phyloP scores from a whole-genome alignment of 2,888 invertebrate species.

The Corbicula japonica region DNA sequence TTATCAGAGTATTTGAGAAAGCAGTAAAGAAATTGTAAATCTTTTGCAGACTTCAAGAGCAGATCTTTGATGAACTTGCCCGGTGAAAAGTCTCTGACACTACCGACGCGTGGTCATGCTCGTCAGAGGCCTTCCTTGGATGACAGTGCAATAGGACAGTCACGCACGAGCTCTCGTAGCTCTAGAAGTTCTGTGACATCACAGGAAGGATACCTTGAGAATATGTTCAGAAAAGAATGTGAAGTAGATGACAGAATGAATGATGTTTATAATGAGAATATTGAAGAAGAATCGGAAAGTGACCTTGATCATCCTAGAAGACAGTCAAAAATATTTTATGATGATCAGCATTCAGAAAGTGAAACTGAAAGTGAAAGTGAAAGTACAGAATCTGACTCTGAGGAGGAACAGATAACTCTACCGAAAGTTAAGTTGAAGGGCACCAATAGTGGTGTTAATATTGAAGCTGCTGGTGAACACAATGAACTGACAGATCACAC shows the following conservation, averaged over 20 bases:
- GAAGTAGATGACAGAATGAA: constrained; percentile 70
- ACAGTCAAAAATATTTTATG: not conserved
- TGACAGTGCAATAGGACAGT: constrained; percentile 46
- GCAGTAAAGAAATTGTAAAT: not conserved
- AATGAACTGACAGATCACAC: constrained; percentile 11
- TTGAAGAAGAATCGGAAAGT: constrained; percentile 64
- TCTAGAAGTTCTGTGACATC: constrained; percentile 60
- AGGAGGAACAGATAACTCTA: constrained; percentile 45
- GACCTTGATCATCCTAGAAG: too few species aligned
- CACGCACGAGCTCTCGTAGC: constrained; percentile 31
- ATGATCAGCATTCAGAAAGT: constrained; percentile 15
- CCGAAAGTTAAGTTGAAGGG: constrained; percentile 61
- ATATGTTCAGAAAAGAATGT: constrained; percentile 69
- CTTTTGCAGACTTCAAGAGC: constrained; percentile 64
- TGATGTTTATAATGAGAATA: constrained; percentile 43
- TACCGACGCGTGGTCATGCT: constrained; percentile 48
- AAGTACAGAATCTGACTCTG: constrained; percentile 28
- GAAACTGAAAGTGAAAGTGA: constrained; percentile 18
- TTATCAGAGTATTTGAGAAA: too few species aligned
- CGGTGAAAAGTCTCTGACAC: constrained; percentile 48
- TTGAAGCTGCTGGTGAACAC: constrained; percentile 3
- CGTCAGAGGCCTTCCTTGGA: constrained; percentile 55
- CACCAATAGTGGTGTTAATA: constrained; percentile 9
- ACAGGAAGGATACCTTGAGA: constrained; percentile 68
- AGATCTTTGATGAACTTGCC: constrained; percentile 63